Conservation (phyloP, 2,888 invertebrate genomes). For the Dryocosmus kuriphilus region DNA sequence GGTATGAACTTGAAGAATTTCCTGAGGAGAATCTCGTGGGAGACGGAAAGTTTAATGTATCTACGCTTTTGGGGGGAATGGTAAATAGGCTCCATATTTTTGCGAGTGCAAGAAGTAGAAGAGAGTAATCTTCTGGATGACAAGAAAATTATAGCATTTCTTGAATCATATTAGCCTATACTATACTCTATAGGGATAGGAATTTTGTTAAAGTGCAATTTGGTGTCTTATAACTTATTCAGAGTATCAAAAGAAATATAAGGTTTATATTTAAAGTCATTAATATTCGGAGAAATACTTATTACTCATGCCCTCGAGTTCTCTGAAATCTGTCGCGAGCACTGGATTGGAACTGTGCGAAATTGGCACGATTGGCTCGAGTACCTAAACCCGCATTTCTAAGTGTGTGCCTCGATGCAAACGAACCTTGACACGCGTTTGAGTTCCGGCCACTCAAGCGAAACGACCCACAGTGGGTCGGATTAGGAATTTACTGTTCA, state of each 20-base stretch:
- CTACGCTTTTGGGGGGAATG: conserved; percentile 36
- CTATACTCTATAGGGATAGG: neutral
- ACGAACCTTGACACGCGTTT: conserved; percentile 40
- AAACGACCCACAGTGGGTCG: too few species aligned
- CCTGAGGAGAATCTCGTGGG: conserved; percentile 18
- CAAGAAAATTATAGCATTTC: conserved; percentile 25
- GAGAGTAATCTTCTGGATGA: conserved; percentile 30
- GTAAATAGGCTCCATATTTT: conserved; percentile 43
- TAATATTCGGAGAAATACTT: neutral
- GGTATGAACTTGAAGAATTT: conserved; percentile 23
- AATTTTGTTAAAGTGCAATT: neutral
- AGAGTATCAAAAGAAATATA: neutral
- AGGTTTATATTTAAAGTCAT: neutral
- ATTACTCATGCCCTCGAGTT: conserved; percentile 41
- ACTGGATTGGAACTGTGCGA: conserved; percentile 44
- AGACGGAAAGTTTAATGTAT: conserved; percentile 35
- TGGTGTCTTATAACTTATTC: neutral
- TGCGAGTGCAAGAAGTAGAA: neutral
- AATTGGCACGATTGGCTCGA: conserved; percentile 49
- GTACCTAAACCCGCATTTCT: conserved; percentile 41
- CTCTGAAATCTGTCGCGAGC: conserved; percentile 51
- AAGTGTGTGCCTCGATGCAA: conserved; percentile 37
- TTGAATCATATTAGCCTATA: neutral
- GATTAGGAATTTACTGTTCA: too few species aligned
- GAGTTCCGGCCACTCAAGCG: conserved; percentile 29